Evolutionary conservation across 2,888 invertebrate genomes (phyloP), one percentile per base, ranked within the genome.

Genomic region (Iphiclides podalirius): DNA sequence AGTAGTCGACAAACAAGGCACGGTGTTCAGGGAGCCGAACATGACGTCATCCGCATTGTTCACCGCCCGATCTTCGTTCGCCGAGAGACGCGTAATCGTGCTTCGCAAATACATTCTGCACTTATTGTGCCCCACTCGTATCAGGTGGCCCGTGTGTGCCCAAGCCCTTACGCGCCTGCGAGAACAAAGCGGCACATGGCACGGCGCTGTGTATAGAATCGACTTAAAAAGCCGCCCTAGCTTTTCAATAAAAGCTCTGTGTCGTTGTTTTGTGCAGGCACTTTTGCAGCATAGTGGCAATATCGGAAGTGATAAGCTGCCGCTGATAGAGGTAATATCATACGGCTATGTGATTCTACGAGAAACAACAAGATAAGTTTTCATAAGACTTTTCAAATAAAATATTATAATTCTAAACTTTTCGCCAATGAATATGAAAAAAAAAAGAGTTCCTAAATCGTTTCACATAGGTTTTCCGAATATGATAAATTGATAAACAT

Each of bases 21-120:
- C 28, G 28, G 8, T 28, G 34, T 23, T 37, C 33, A 4, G 7
- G 7, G 35, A 31, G 12, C 37, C 28, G 17, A 37, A 37, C 44
- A 23, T 45, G 45, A 41, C 45, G 50, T 45, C 50, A 46, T 33
- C 33, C 31, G 23, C 31, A 47, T 52, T 28, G 63, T 53, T 61
- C 59, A 59, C 57, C 60, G 57, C 60, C 64, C 66, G 65, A 65
- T 68, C 60, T 64, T 64, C 64, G 61, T 53, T 53, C 63, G 66
- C 61, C 63, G 64, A 67, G 58, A 63, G 60, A 66, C 70, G 73
- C 76, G 78, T 84, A 82, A 85, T 85, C 82, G 82, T 67, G 70
- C 72, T 71, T 67, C 66, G 85, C 78, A 86, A 86, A 86, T 86
- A 86, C 79, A 76, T 75, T 79, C 74, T 78, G 83, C 86, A 77